A percentile compares a stretch with the other conserved stretches of the same genome.
phyloP scores from a whole-genome alignment of 2,113 vertebrate genomes.

The Gymnorhina tibicen region DNA sequence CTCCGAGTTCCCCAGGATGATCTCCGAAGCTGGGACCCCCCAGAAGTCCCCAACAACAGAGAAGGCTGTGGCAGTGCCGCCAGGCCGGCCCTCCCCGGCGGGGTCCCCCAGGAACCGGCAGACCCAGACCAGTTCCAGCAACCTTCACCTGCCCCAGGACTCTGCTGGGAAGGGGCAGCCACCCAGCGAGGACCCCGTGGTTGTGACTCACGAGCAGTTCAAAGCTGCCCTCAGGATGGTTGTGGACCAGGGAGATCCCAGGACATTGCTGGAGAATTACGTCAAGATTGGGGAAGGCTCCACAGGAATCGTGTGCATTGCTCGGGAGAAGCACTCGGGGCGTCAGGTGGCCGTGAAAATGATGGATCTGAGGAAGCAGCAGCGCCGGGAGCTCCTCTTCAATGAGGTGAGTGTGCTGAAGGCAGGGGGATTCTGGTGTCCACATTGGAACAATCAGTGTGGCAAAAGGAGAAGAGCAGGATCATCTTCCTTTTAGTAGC shows the following conservation, averaged over 20 bases:
- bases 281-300: constrained; percentile 97
- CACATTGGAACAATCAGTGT: fast-evolving
- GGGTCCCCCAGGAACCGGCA: constrained; percentile 89
- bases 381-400: constrained; percentile 94
- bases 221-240: constrained; percentile 97
- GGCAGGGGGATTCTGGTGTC: background rate
- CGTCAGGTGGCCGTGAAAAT: constrained; percentile 96
- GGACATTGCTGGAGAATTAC: constrained; percentile 90
- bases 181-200: constrained; percentile 78
- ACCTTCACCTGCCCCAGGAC: constrained; percentile 84
- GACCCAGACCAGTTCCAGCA: constrained; percentile 88
- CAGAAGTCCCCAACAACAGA: constrained; percentile 55
- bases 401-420: constrained; percentile 82
- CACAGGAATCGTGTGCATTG: constrained; percentile 94
- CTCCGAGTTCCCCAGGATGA: constrained; percentile 53
- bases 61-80: constrained; percentile 28
- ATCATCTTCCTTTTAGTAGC: background rate
- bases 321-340: constrained; percentile 92
- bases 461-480: background rate
- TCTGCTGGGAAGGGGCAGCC: constrained; percentile 68
- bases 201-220: constrained; percentile 96
- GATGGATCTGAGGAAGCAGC: constrained; percentile 97
- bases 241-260: constrained; percentile 93
- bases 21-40: constrained; percentile 63
- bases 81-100: constrained; percentile 87